These are phyloP conservation scores for Nesogale talazaci DNA, from an alignment of 2,113 vertebrate species.

Conservation along the genomic window DNA sequence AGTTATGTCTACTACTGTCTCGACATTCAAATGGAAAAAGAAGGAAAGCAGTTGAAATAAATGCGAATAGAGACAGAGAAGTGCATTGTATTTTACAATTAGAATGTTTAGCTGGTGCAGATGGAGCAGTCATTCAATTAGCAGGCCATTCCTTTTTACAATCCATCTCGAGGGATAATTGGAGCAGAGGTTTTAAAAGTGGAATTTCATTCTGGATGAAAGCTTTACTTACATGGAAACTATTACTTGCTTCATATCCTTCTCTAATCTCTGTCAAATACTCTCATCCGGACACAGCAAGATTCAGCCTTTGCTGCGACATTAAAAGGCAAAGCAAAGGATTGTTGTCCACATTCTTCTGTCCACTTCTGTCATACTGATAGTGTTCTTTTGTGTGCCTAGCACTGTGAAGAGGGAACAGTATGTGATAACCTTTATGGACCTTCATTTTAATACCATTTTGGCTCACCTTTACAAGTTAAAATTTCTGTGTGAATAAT, in stretches of 20 bases:
- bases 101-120: constrained; percentile 43
- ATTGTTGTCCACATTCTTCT: not conserved
- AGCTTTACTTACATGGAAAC: constrained; percentile 25
- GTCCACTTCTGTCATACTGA: not conserved
- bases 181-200: not conserved
- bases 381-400: not conserved
- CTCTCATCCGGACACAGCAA: not conserved
- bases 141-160: constrained; percentile 31
- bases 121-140: constrained; percentile 51
- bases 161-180: constrained; percentile 20
- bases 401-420: not conserved
- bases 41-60: constrained; percentile 61
- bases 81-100: constrained; percentile 56
- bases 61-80: constrained; percentile 61
- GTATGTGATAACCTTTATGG: not conserved
- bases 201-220: constrained; percentile 61
- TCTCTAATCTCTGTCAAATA: constrained; percentile 29
- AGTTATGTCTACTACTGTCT: constrained; percentile 68
- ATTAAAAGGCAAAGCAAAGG: not conserved
- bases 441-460: not conserved
- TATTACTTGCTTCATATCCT: not conserved
- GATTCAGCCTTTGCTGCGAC: constrained; percentile 12
- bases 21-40: constrained; percentile 78
- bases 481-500: not conserved
- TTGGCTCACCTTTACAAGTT: not conserved